Evolutionary conservation across 2,888 invertebrate species (phyloP).

Genomic region (Gasteruption jaculator): DNA sequence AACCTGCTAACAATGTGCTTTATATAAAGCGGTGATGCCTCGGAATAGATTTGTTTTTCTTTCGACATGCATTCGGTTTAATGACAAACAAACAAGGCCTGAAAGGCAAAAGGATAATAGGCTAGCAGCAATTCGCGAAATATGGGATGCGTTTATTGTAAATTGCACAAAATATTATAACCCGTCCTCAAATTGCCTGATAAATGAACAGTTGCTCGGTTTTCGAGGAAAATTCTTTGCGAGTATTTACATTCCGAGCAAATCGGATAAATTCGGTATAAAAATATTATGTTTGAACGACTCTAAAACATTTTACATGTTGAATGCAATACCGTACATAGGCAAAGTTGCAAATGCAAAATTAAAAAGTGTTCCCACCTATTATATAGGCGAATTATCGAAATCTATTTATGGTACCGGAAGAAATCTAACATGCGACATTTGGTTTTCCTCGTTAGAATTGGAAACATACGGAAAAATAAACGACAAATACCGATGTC

Average conservation of each 20-base stretch:
- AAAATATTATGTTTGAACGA: conserved; percentile 13
- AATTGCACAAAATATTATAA: conserved; percentile 12
- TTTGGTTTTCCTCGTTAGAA: too few species aligned
- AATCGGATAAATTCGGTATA: conserved; percentile 12
- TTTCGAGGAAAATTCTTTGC: conserved; percentile 11
- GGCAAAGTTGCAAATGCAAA: too few species aligned
- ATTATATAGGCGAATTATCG: too few species aligned
- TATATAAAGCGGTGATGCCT: conserved; percentile 12
- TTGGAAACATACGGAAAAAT: too few species aligned
- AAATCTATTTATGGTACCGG: too few species aligned
- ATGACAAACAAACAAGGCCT: conserved; percentile 9
- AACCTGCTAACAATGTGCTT: too few species aligned
- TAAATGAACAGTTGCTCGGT: conserved; percentile 12
- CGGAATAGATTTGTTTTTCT: conserved; percentile 11
- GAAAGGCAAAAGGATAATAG: conserved; percentile 2
- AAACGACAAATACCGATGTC: conserved; percentile 4
- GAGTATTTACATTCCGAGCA: conserved; percentile 5
- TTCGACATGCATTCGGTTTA: conserved; percentile 7
- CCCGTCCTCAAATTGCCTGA: conserved; percentile 10
- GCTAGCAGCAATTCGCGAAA: conserved; percentile 7
- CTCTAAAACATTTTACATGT: conserved; percentile 14
- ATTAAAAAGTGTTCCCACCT: too few species aligned
- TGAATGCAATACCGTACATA: too few species aligned
- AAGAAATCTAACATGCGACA: too few species aligned
- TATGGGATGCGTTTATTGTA: conserved; percentile 5